A percentile compares a stretch with the other conserved stretches of the same genome.
Evolutionary conservation across 2,113 vertebrate species (phyloP).

Genomic region (Psilopsiagon aymara): DNA sequence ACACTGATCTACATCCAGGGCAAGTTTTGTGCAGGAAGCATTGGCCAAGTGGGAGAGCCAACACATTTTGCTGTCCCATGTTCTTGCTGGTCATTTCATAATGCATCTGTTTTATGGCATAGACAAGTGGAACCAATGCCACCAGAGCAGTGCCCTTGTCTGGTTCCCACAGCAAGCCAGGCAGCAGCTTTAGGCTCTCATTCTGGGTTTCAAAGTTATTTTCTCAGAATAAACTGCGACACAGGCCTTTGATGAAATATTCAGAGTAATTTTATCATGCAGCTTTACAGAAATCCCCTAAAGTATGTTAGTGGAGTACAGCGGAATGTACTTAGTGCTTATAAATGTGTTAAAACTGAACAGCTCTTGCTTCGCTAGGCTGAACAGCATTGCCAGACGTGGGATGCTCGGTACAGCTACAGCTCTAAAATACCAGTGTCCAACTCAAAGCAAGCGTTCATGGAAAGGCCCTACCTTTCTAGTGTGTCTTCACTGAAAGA

Average conservation of each 20-base stretch:
- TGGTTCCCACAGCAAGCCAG: background rate
- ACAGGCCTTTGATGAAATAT: background rate
- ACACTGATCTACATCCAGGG: background rate
- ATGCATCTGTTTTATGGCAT: background rate
- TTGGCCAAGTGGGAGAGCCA: background rate
- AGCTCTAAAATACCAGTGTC: background rate
- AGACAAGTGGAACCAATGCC: background rate
- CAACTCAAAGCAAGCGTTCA: background rate
- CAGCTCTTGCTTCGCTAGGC: background rate
- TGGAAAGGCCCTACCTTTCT: background rate
- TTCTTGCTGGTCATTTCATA: background rate
- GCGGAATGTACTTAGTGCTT: background rate
- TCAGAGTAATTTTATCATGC: background rate
- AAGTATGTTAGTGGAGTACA: background rate
- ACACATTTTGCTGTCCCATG: background rate
- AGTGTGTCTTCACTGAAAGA: background rate
- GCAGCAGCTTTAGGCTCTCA: background rate
- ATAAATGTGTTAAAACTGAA: background rate
- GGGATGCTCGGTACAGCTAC: background rate
- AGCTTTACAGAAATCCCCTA: background rate
- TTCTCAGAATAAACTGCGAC: background rate
- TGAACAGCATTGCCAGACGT: background rate
- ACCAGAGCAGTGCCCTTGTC: background rate
- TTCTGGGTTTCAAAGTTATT: background rate
- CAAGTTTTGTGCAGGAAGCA: background rate